Evolutionary conservation across 2,888 invertebrate species (phyloP).

Genomic region (Himalopsyche kuldschensis): DNA sequence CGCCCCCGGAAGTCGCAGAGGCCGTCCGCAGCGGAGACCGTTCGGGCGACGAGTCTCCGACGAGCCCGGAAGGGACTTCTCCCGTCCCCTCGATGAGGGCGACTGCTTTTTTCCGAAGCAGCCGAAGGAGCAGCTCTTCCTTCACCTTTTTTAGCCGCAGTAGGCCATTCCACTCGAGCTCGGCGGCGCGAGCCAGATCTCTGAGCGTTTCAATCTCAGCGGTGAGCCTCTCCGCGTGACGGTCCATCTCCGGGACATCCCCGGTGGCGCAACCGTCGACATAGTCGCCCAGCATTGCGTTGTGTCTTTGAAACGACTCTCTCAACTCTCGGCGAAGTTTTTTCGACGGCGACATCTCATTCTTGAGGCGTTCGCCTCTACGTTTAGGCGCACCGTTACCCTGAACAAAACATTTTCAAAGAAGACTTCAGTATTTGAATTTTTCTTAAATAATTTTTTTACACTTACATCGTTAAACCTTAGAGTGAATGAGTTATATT

Average conservation of each 20-base stretch:
- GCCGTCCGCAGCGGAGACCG: too few species aligned
- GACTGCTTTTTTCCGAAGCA: conserved; percentile 71
- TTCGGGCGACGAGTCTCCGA: too few species aligned
- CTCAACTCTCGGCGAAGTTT: conserved; percentile 58
- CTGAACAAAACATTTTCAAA: conserved; percentile 4
- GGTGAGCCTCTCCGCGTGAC: conserved; percentile 66
- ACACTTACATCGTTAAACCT: too few species aligned
- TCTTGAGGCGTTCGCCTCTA: conserved; percentile 43
- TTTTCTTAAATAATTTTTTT: neutral
- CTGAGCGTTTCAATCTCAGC: conserved; percentile 71
- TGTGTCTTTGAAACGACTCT: conserved; percentile 59
- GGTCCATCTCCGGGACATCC: conserved; percentile 63
- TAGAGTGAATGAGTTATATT: too few species aligned
- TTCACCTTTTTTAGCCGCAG: conserved; percentile 81
- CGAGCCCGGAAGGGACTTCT: neutral
- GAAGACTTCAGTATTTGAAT: neutral
- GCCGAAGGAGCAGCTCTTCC: conserved; percentile 74
- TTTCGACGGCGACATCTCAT: conserved; percentile 53
- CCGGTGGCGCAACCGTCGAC: conserved; percentile 65
- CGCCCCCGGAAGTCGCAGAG: too few species aligned
- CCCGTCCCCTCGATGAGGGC: conserved; percentile 30
- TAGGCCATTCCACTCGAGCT: conserved; percentile 85
- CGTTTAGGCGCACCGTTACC: conserved; percentile 7
- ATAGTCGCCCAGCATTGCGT: conserved; percentile 65
- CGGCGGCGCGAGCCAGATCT: conserved; percentile 77